These are phyloP conservation scores for Cristatella mucedo DNA, from an alignment of 2,888 invertebrate genomes.

Conservation along the genomic window DNA sequence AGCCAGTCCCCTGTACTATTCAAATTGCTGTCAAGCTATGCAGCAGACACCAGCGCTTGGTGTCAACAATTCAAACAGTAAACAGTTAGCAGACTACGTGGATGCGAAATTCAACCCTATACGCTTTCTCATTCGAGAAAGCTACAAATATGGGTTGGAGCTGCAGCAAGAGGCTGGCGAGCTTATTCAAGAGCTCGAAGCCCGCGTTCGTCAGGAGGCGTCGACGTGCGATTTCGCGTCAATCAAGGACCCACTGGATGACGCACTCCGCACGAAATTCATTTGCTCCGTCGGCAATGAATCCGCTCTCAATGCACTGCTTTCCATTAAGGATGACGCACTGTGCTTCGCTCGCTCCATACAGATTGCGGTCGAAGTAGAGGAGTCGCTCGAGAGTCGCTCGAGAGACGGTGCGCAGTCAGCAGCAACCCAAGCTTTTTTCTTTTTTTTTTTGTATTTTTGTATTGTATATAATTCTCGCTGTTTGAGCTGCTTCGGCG, in stretches of 20 bases:
- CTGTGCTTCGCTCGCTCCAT: constrained; percentile 12
- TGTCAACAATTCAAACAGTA: too few species aligned
- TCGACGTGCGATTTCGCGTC: constrained; percentile 14
- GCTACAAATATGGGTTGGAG: constrained; percentile 15
- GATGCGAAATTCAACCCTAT: constrained; percentile 13
- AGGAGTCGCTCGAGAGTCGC: constrained; percentile 14
- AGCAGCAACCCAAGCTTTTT: too few species aligned
- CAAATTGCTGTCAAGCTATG: too few species aligned
- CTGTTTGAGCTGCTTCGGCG: too few species aligned
- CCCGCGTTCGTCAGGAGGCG: constrained; percentile 14
- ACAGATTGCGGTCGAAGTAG: constrained; percentile 14
- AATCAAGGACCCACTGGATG: constrained; percentile 15
- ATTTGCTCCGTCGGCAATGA: constrained; percentile 14
- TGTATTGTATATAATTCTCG: too few species aligned
- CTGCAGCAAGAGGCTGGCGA: constrained; percentile 15
- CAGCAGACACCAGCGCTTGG: too few species aligned
- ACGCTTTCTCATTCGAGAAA: constrained; percentile 13
- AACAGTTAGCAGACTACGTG: constrained; percentile 11
- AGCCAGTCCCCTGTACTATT: too few species aligned
- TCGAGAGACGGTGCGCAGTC: constrained; percentile 15
- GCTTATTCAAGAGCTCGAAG: constrained; percentile 12
- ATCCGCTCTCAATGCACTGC: constrained; percentile 14
- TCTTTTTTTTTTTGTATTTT: too few species aligned
- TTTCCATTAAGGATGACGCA: constrained; percentile 14
- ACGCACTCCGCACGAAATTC: constrained; percentile 15